Evolutionary conservation across 2,797 vertebrate species (phyloP).

Genomic region (Pristis pectinata): DNA sequence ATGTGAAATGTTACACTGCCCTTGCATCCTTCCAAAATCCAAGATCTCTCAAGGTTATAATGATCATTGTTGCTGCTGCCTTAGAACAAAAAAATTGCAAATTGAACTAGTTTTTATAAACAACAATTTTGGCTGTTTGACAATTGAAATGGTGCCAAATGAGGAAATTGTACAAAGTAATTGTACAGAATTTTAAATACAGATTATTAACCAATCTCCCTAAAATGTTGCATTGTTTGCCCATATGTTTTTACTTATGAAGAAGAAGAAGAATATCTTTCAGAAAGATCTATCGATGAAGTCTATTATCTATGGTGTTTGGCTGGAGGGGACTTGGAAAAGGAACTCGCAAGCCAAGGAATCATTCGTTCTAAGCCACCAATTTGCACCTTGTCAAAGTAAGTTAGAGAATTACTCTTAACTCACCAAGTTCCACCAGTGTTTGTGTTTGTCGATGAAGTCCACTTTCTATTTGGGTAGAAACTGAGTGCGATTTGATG

Average conservation of each 20-base stretch:
- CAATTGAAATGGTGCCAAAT: slow-evolving; percentile 10
- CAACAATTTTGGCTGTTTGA: background rate
- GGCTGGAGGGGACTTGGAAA: slow-evolving; percentile 94
- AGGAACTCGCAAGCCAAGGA: slow-evolving; percentile 91
- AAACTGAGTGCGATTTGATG: background rate
- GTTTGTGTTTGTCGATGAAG: background rate
- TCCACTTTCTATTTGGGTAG: background rate
- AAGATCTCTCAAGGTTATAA: background rate
- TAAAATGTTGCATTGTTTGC: slow-evolving; percentile 35
- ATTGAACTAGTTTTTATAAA: background rate
- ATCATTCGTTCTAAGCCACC: slow-evolving; percentile 96
- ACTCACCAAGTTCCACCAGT: background rate
- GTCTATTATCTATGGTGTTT: slow-evolving; percentile 97
- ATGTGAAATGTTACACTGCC: background rate
- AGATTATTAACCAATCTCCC: background rate
- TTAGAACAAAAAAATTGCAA: background rate
- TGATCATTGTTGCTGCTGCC: background rate
- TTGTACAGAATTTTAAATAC: background rate
- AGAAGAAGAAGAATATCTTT: slow-evolving; percentile 73
- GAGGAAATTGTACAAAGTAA: background rate
- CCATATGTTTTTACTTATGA: slow-evolving; percentile 47
- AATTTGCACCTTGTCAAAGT: slow-evolving; percentile 91
- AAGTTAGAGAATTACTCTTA: slow-evolving; percentile 44
- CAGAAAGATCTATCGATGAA: slow-evolving; percentile 86
- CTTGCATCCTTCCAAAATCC: background rate